Conservation (phyloP, 2,888 invertebrate species). For the Apotomis betuletana region DNA sequence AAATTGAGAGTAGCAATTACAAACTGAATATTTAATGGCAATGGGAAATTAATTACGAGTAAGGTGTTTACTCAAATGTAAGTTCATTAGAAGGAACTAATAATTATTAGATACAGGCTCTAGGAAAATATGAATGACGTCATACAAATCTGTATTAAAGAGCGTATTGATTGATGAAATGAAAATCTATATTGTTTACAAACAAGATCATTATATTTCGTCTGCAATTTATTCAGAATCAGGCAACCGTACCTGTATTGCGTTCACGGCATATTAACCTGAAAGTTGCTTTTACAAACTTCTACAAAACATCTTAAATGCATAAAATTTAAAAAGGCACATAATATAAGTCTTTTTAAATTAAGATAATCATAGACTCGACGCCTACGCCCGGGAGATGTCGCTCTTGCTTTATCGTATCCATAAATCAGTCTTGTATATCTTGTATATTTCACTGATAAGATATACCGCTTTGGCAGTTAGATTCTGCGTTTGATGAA, state of each 20-base stretch:
- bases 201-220: not conserved
- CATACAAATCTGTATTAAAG: too few relatives aligned
- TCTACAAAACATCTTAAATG: constrained; percentile 1
- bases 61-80: too few relatives aligned
- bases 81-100: too few relatives aligned
- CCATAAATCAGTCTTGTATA: constrained; percentile 68
- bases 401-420: constrained; percentile 61
- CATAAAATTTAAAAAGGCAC: not conserved
- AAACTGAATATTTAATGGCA: too few relatives aligned
- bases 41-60: too few relatives aligned
- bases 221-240: not conserved
- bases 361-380: constrained; percentile 50
- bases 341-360: constrained; percentile 10
- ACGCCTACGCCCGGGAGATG: constrained; percentile 52
- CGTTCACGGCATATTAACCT: constrained; percentile 47
- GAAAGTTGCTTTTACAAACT: constrained; percentile 47
- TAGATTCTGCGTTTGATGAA: constrained; percentile 16
- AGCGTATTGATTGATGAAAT: too few relatives aligned
- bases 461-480: constrained; percentile 46
- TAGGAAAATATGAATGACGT: too few relatives aligned
- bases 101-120: too few relatives aligned
- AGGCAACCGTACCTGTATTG: constrained; percentile 36
- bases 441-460: constrained; percentile 63
- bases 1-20: too few relatives aligned
- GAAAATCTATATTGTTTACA: not conserved